Base-by-base conservation (phyloP, 2,113 vertebrate species). In the Cygnus buccinator region DNA sequence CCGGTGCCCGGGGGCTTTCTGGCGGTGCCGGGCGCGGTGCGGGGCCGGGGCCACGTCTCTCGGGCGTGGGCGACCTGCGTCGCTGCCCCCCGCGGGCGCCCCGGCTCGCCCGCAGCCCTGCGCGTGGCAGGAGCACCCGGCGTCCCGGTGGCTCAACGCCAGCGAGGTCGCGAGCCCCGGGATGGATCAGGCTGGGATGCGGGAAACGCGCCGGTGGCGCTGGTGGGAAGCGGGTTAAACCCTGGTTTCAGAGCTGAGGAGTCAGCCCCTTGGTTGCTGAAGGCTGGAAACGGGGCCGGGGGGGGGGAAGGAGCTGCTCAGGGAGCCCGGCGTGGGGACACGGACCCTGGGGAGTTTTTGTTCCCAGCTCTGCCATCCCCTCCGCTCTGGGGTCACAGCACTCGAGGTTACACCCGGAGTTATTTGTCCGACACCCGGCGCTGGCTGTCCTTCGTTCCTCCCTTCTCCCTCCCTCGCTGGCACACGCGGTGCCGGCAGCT, bases 41-140 rank as follows among this genome's bases (percentile, higher is more conserved):
- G 50, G 50, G 50, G 23, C 21, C 7, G 29, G 22, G 2, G 31
- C 39, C 78, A 12, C 10, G 72, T 41, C 57, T 39, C 23, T 85
- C 39, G 16, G 1, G 1, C 54, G 68, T 0, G 0, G 11, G 55
- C 3, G 15, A 62, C 18, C 0, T 0, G 28, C 41, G 8, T 52
- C 1, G 1, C 21, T 39, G 22, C 33, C 11, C 29, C 6, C 5
- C 54, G 5, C 10, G 11, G 17, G 7, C 0, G 0, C 43, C n/a
- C 6, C 9, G 19, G 13, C 7, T 39, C 35, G 18, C 19, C 28
- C 11, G 10, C 7, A 43, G 50, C 57, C 21, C 71, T 1, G 0
- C 20, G 21, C 46, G 46, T 22, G 46, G 46, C 46, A 48, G 46
- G 46, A 48, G 19, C 46, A 48, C 19, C 46, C 46, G 46, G 46